phyloP scores from a whole-genome alignment of 2,797 vertebrate genomes.

The Enteromius fasciolatus region DNA sequence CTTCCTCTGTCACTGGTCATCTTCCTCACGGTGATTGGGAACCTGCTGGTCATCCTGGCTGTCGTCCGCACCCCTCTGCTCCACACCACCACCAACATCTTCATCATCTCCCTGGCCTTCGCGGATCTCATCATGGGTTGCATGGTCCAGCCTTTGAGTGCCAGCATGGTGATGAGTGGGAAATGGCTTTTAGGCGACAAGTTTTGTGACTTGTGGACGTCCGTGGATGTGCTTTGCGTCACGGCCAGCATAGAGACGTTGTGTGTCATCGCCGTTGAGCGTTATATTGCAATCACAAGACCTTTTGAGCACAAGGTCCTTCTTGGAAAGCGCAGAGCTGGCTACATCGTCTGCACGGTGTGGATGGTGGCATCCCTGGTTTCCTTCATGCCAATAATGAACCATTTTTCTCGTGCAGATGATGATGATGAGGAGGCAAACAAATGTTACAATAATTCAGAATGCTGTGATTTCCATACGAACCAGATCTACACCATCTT shows the following conservation, averaged over 20 bases:
- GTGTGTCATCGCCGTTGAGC: slow-evolving; percentile 82
- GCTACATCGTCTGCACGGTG: slow-evolving; percentile 75
- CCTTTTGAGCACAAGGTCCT: slow-evolving; percentile 79
- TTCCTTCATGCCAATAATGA: slow-evolving; percentile 86
- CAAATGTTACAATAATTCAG: slow-evolving; percentile 68
- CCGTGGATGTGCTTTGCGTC: slow-evolving; percentile 83
- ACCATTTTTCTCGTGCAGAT: slow-evolving; percentile 76
- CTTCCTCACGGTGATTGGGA: slow-evolving; percentile 77
- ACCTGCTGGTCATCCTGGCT: slow-evolving; percentile 80
- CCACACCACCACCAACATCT: slow-evolving; percentile 83
- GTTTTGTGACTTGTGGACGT: slow-evolving; percentile 82
- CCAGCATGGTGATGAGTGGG: slow-evolving; percentile 72
- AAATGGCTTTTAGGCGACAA: slow-evolving; percentile 75
- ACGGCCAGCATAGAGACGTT: slow-evolving; percentile 86
- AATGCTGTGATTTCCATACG: slow-evolving; percentile 81
- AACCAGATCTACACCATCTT: slow-evolving; percentile 78
- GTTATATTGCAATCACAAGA: slow-evolving; percentile 80
- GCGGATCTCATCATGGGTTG: slow-evolving; percentile 84
- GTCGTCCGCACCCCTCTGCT: slow-evolving; percentile 78
- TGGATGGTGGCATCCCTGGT: slow-evolving; percentile 80
- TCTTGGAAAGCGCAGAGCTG: slow-evolving; percentile 77
- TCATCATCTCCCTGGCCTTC: slow-evolving; percentile 82
- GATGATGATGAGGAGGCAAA: slow-evolving; percentile 58
- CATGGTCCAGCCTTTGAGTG: slow-evolving; percentile 79
- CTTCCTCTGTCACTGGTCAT: slow-evolving; percentile 69